A percentile compares a stretch with the other conserved stretches of the same genome.
Conservation (phyloP, 2,888 invertebrate species). For the Noctua comes region DNA sequence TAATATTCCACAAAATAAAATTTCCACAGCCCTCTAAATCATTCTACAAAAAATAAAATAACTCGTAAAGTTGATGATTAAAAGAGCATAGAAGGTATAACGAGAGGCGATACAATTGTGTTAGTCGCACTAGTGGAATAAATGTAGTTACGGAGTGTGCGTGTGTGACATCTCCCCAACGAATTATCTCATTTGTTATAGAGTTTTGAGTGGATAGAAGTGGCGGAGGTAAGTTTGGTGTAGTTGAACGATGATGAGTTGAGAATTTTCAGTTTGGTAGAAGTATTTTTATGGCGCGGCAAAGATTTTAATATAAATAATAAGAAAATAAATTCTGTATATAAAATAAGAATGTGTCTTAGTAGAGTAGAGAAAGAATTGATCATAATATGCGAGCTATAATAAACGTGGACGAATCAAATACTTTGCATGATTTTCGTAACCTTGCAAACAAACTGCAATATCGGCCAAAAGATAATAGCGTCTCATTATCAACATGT, state of each 20-base stretch:
- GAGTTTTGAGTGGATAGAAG: slow-evolving; percentile 35
- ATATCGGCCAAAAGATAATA: too few relatives aligned
- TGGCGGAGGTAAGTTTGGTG: not conserved
- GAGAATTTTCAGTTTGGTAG: not conserved
- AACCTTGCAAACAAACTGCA: too few relatives aligned
- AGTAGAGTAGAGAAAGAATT: not conserved
- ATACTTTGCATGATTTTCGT: not conserved
- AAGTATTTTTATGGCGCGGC: too few relatives aligned
- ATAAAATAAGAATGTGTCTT: too few relatives aligned
- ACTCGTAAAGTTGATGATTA: slow-evolving; percentile 20
- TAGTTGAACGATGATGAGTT: not conserved
- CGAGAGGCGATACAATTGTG: slow-evolving; percentile 64
- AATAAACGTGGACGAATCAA: not conserved
- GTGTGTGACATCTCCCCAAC: slow-evolving; percentile 71
- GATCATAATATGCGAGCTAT: not conserved
- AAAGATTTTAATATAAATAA: too few relatives aligned
- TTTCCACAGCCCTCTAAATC: not conserved
- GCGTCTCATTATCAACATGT: too few relatives aligned
- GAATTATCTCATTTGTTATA: slow-evolving; percentile 70
- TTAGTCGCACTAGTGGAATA: slow-evolving; percentile 64
- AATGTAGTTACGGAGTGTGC: slow-evolving; percentile 68
- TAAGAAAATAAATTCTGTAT: too few relatives aligned
- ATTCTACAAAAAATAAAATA: not conserved
- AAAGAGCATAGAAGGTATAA: slow-evolving; percentile 40
- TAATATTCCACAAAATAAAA: not conserved